These are phyloP conservation scores for Thermophis baileyi DNA, from an alignment of 2,113 vertebrate species.

Conservation along the genomic window DNA sequence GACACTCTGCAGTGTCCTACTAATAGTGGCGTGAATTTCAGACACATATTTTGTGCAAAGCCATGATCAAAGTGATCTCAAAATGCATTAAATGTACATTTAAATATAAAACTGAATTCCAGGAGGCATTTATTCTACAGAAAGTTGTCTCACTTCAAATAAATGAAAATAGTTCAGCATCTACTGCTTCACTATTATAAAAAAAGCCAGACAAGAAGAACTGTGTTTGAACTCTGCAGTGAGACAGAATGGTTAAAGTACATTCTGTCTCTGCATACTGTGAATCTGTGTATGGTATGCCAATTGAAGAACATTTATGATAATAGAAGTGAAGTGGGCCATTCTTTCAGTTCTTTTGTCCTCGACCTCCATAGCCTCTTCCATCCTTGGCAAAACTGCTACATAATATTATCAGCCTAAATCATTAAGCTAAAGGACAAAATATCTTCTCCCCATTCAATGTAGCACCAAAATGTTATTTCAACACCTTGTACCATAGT, in stretches of 20 bases:
- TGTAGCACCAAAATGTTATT: not conserved
- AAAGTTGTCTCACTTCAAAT: not conserved
- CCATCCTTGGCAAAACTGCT: not conserved
- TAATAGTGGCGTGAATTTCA: rapidly evolving
- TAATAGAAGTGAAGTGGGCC: not conserved
- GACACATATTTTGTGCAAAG: slow-evolving; percentile 10
- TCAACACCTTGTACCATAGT: not conserved
- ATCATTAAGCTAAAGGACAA: not conserved
- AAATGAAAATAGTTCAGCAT: not conserved
- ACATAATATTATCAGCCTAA: not conserved
- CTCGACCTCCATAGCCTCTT: not conserved
- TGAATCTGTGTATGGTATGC: not conserved
- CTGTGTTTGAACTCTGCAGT: not conserved
- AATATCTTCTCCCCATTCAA: not conserved
- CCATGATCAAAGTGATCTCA: not conserved
- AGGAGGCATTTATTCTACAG: not conserved
- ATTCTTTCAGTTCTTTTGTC: not conserved
- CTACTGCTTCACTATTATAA: not conserved
- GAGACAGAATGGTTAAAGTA: not conserved
- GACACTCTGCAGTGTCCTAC: not conserved
- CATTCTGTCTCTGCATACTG: not conserved
- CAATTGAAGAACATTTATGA: not conserved
- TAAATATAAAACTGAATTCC: not conserved
- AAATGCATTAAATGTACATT: not conserved
- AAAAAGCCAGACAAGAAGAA: not conserved